Conservation (phyloP, 2,797 vertebrate species). For the Platyrinchus mystaceus region DNA sequence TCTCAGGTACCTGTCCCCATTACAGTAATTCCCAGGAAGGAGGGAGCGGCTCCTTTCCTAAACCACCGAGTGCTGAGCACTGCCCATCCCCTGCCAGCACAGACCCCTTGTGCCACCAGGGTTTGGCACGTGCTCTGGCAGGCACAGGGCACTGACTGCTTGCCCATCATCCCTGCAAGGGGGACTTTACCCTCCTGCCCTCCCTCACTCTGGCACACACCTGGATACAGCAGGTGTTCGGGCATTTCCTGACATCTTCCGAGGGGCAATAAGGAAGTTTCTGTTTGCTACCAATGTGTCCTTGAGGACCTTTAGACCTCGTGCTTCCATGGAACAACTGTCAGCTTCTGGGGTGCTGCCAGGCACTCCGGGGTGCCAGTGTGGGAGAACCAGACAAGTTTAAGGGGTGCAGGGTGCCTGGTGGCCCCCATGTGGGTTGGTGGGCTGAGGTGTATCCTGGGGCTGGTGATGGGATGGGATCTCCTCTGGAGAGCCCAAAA, state of each 20-base stretch:
- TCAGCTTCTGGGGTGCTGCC: neutral
- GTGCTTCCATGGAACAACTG: rapidly evolving
- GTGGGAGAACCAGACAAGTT: neutral
- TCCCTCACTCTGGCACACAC: neutral
- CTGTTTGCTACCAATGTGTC: rapidly evolving
- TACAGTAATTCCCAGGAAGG: neutral
- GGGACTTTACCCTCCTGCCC: neutral
- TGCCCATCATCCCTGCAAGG: no score
- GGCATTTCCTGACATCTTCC: neutral
- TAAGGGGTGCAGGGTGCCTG: neutral
- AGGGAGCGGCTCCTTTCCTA: neutral
- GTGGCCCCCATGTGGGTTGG: neutral
- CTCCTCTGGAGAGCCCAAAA: neutral
- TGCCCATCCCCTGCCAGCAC: neutral
- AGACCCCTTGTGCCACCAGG: neutral
- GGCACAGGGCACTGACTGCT: neutral
- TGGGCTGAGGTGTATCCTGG: rapidly evolving
- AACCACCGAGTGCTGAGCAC: rapidly evolving
- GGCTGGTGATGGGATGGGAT: neutral
- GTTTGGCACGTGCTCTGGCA: neutral
- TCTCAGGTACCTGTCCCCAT: neutral
- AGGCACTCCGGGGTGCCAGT: neutral
- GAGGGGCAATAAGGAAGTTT: neutral
- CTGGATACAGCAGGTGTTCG: rapidly evolving
- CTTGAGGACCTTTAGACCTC: rapidly evolving